Base-by-base conservation (phyloP, 2,888 invertebrate species). In the Danaus chrysippus region DNA sequence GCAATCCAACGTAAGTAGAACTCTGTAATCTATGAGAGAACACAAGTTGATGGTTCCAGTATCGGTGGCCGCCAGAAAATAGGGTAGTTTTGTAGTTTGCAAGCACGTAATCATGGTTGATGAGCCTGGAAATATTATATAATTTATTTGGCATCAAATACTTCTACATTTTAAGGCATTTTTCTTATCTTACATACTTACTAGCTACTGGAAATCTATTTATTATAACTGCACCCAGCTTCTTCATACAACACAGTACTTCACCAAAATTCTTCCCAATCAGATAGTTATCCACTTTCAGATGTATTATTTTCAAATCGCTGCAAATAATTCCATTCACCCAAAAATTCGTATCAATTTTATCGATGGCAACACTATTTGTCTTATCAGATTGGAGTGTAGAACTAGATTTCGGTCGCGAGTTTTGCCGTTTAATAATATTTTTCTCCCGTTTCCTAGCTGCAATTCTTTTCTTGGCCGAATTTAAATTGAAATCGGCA, bases 1-100 rank as follows among this genome's bases (percentile, higher is more conserved):
- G 64, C 84, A 82, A 63, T 91, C 90, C 77, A 91, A 65, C 2
- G 83, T 87, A 49, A 90, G 81, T 9, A 89, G 80, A 69, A 87
- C 84, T 64, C 86, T 82, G 5, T 72, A 68, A 11, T 86, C 83
- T 0, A 74, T 46, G 34, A 88, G 43, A 0, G 87, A 86, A 64
- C 84, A 89, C 0, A 91, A 63, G 49, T 78, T 81, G 41, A 91
- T 72, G 13, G 83, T 82, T 6, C 90, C 90, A 15, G 77, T 61
- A 12, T 87, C 86, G 0, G 85, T 87, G 68, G 84, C 86, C 15
- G 87, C 87, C 10, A 91, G 63, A 62, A 86, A 86, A 62, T 84
- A 81, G 0, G 85, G 84, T 34, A 83, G 44, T 0, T 73, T 74
- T 8, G 86, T 84, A 0, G 79, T 73, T 42, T 83, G 82, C 12